Evolutionary conservation across 1,140 invertebrate genomes (phyloP), one percentile per base, ranked within the genome.

Genomic region (Drosophila ficusphila): DNA sequence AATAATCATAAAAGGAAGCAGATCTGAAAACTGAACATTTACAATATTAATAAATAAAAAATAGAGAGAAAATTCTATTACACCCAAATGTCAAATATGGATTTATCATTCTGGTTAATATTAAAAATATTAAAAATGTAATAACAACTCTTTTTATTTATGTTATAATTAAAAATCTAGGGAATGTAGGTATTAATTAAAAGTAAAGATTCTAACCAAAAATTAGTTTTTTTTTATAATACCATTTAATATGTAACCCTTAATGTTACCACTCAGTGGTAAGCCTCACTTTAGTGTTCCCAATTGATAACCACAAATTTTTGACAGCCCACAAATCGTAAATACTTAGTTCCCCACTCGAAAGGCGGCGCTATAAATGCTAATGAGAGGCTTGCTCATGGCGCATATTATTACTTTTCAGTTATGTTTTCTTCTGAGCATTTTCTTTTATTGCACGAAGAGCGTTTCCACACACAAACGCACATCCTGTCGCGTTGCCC

Each of bases 361-460:
- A 9, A 19, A 39, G 9, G 34, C 48, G 68, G 62, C 68, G 73
- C 68, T 60, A 69, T 81, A 81, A 85, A 85, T 85, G 67, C 72
- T 76, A 81, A 85, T 86, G 75, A 75, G 64, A 48, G 14, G 27
- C 52, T 19, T 23, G 47, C 47, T 23, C 12, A 39, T 14, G 21
- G 27, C 14, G 19, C 41, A 36, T 42, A 72, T 81, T 72, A 76
- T 81, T 60, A 53, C 44, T 58, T 70, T 53, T 47, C 69, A 52
- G 54, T 61, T 61, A 52, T 51, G 25, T 60, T 65, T 53, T 21
- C 14, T 18, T 11, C 0, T 11, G 11, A 18, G 25, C 12, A 47
- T 48, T 62, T 49, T 70, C 52, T 44, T 69, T 70, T 16, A 41
- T 65, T 52, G 54, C 27, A 44, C 56, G 19, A 56, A 21, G 31